Conservation (phyloP, 2,888 invertebrate genomes). For the Theodoxus fluviatilis region DNA sequence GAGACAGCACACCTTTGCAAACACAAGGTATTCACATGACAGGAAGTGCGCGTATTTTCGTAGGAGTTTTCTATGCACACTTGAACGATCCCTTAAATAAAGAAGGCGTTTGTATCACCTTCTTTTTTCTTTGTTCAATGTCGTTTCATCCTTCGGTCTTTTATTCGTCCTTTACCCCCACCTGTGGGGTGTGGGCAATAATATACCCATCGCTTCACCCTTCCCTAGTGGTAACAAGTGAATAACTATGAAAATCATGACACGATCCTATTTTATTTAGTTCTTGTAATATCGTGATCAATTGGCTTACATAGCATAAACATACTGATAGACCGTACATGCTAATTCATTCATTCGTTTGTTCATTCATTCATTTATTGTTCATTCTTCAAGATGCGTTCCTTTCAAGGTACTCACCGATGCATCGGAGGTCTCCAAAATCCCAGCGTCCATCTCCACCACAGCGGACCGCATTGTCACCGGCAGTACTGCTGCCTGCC, state of each 20-base stretch:
- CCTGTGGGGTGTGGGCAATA: background rate
- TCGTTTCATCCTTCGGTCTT: background rate
- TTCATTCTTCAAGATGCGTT: background rate
- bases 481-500: constrained; percentile 81
- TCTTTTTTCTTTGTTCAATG: too few relatives aligned
- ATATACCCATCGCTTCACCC: too few relatives aligned
- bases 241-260: too few relatives aligned
- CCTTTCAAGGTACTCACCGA: constrained; percentile 69
- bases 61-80: too few relatives aligned
- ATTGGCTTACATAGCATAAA: background rate
- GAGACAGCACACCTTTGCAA: too few relatives aligned
- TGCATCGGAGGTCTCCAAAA: constrained; percentile 94
- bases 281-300: background rate
- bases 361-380: background rate
- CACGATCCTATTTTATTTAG: background rate
- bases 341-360: background rate
- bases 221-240: too few relatives aligned
- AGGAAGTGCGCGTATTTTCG: too few relatives aligned
- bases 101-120: too few relatives aligned
- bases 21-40: too few relatives aligned
- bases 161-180: background rate
- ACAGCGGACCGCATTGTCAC: constrained; percentile 85
- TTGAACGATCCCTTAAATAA: too few relatives aligned
- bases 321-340: background rate
- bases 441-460: constrained; percentile 95